phyloP scores from a whole-genome alignment of 2,888 invertebrate species.

The Epiblema foenella region DNA sequence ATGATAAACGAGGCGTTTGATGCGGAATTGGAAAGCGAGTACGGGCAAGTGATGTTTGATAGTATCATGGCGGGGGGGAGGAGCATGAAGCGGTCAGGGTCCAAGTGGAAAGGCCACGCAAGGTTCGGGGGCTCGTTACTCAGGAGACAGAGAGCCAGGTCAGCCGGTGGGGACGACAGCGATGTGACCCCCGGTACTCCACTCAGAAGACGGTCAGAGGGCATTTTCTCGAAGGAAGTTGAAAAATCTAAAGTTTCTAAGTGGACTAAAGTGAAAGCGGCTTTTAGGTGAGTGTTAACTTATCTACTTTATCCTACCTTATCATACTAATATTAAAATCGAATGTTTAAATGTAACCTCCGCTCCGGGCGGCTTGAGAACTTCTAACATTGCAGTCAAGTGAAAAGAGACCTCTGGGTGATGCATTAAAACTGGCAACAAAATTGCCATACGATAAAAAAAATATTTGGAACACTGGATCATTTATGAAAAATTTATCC shows the following conservation, averaged over 20 bases:
- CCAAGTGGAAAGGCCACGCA: slow-evolving; percentile 79
- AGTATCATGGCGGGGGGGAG: slow-evolving; percentile 86
- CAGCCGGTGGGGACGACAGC: slow-evolving; percentile 87
- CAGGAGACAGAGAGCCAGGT: slow-evolving; percentile 87
- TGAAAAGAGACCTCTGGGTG: too few species aligned
- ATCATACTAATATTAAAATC: too few species aligned
- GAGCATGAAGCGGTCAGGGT: slow-evolving; percentile 78
- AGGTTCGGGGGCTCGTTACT: slow-evolving; percentile 80
- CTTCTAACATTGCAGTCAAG: too few species aligned
- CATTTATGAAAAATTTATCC: too few species aligned
- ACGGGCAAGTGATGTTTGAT: slow-evolving; percentile 86
- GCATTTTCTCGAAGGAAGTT: slow-evolving; percentile 73
- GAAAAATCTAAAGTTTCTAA: slow-evolving; percentile 89
- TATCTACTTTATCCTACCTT: too few species aligned
- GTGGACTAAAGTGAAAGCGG: slow-evolving; percentile 95
- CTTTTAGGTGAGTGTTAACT: slow-evolving; percentile 89
- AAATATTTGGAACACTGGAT: too few species aligned
- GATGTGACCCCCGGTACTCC: slow-evolving; percentile 72
- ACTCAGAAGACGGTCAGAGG: slow-evolving; percentile 72
- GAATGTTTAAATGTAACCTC: too few species aligned
- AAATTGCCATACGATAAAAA: too few species aligned
- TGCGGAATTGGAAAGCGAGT: slow-evolving; percentile 86
- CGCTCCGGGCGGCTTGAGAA: too few species aligned
- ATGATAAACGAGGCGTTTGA: slow-evolving; percentile 80
- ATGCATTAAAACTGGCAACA: too few species aligned